Conservation (phyloP, 1,140 invertebrate species). For the Chrysomallon squamiferum region DNA sequence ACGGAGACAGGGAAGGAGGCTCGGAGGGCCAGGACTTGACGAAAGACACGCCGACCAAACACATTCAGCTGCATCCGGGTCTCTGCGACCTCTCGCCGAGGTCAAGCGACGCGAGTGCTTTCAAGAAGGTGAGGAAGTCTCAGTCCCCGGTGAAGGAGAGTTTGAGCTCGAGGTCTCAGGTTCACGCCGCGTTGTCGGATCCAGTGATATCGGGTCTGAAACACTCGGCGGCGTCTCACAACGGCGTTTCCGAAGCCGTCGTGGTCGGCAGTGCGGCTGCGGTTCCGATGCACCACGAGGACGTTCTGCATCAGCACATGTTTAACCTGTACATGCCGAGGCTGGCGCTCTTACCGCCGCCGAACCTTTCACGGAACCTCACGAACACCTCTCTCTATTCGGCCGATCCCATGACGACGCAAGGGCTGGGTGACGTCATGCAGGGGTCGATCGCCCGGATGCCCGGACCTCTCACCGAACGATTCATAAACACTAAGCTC, state of each 20-base stretch:
- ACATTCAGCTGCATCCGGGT: not conserved
- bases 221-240: not conserved
- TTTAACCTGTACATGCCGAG: constrained; percentile 31
- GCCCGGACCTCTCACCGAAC: constrained; percentile 34
- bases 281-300: not conserved
- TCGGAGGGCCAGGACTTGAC: no score
- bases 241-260: not conserved
- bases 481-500: constrained; percentile 30
- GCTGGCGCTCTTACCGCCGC: constrained; percentile 17
- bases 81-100: no score
- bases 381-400: not conserved
- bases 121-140: constrained; percentile 53
- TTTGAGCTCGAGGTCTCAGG: not conserved
- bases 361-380: constrained; percentile 12
- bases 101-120: constrained; percentile 43
- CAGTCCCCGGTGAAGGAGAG: not conserved
- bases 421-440: constrained; percentile 14
- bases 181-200: constrained; percentile 6
- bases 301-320: constrained; percentile 5
- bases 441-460: constrained; percentile 23
- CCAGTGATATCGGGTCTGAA: constrained; percentile 4
- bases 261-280: not conserved
- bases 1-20: no score
- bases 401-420: constrained; percentile 22
- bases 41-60: no score